Percentiles rank a stretch among this genome's conserved stretches.
Evolutionary conservation across 2,797 vertebrate genomes (phyloP).

Genomic region (Amazona ochrocephala): DNA sequence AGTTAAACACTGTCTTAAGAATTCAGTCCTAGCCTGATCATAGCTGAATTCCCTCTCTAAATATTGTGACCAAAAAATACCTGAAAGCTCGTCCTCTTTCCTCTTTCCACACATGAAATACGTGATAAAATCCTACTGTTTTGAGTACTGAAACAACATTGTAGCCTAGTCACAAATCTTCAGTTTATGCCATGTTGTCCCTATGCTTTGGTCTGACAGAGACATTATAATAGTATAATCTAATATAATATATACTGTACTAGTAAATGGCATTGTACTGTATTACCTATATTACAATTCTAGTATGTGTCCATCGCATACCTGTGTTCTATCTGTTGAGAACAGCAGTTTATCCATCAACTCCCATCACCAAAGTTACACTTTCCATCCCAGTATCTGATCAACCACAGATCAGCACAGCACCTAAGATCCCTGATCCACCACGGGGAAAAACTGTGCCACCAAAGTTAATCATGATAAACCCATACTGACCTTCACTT

Average conservation of each 20-base stretch:
- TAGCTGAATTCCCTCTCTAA: neutral
- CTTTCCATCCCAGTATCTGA: neutral
- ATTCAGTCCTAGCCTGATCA: neutral
- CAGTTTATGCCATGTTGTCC: neutral
- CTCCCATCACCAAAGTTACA: neutral
- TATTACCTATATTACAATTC: neutral
- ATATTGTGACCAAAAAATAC: neutral
- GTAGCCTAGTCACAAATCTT: neutral
- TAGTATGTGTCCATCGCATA: neutral
- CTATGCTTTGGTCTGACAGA: neutral
- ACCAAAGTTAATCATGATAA: neutral
- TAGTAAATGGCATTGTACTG: neutral
- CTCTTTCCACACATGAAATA: neutral
- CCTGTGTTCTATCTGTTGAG: neutral
- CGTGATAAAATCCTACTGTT: neutral
- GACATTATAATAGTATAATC: neutral
- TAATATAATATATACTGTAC: neutral
- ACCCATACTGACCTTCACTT: neutral
- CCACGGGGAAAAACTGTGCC: neutral
- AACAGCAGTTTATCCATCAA: neutral
- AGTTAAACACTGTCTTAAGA: neutral
- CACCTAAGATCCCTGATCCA: neutral
- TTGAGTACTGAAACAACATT: neutral
- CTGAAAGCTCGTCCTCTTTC: neutral
- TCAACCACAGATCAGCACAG: neutral